Evolutionary conservation across 2,113 vertebrate genomes (phyloP).

Genomic region (Urocitellus parryii): DNA sequence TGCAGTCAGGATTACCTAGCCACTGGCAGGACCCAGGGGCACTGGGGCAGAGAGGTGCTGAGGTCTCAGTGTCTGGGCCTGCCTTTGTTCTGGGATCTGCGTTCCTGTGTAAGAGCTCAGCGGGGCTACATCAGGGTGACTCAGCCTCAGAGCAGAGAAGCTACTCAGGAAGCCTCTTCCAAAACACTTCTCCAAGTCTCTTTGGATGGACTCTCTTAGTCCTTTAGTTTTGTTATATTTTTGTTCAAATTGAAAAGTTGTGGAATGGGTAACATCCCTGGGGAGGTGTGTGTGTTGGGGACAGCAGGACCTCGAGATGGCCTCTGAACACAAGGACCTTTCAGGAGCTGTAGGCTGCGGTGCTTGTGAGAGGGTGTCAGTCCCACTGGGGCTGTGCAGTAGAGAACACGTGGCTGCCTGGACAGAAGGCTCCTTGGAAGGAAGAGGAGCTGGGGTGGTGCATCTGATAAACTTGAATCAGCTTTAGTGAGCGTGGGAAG

Average conservation of each 20-base stretch:
- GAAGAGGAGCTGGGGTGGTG: background rate
- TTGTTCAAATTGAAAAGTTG: background rate
- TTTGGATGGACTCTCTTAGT: background rate
- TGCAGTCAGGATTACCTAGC: background rate
- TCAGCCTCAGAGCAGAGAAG: background rate
- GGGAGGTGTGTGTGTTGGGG: background rate
- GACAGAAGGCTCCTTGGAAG: background rate
- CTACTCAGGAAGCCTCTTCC: background rate
- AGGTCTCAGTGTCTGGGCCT: background rate
- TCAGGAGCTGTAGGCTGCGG: background rate
- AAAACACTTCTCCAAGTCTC: background rate
- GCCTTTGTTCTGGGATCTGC: accelerated
- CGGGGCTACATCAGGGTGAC: background rate
- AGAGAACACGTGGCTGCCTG: background rate
- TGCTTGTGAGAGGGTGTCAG: background rate
- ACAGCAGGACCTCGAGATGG: background rate
- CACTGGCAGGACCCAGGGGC: background rate
- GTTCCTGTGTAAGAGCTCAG: background rate
- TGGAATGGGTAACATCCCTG: background rate
- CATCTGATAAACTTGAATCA: background rate
- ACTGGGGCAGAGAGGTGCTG: background rate
- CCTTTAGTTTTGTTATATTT: background rate
- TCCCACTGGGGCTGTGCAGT: background rate
- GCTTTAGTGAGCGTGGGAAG: background rate
- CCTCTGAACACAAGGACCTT: background rate